A percentile compares a stretch with the other conserved stretches of the same genome.
These are phyloP conservation scores for Prietella phreatophila DNA, from an alignment of 2,113 vertebrate genomes.

Conservation along the genomic window DNA sequence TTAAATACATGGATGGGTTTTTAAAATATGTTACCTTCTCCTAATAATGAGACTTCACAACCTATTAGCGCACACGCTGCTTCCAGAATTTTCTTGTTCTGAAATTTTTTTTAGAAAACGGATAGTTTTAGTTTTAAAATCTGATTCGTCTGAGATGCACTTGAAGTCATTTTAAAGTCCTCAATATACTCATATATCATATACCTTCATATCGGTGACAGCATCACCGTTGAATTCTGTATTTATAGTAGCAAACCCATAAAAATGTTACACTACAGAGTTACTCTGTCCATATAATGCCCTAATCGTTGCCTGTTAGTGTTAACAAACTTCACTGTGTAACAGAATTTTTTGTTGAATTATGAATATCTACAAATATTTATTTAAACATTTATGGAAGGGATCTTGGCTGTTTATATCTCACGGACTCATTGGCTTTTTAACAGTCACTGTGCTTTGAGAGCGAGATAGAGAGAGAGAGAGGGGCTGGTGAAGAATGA, in stretches of 20 bases:
- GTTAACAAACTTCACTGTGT: no score
- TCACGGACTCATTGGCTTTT: background rate
- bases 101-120: background rate
- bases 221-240: background rate
- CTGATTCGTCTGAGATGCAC: background rate
- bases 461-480: background rate
- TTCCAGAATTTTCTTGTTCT: background rate
- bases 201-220: background rate
- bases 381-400: background rate
- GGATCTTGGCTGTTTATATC: background rate
- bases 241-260: background rate
- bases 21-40: slow-evolving; percentile 1
- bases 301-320: no score
- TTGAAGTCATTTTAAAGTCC: background rate
- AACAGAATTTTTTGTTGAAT: no score
- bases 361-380: no score
- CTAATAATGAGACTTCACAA: background rate
- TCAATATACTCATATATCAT: background rate
- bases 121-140: background rate
- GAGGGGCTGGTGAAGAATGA: no score
- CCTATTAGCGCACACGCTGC: background rate
- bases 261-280: no score
- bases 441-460: background rate
- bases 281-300: no score
- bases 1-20: background rate